Evolutionary conservation across 2,797 vertebrate species (phyloP).

Genomic region (Zalophus californianus): DNA sequence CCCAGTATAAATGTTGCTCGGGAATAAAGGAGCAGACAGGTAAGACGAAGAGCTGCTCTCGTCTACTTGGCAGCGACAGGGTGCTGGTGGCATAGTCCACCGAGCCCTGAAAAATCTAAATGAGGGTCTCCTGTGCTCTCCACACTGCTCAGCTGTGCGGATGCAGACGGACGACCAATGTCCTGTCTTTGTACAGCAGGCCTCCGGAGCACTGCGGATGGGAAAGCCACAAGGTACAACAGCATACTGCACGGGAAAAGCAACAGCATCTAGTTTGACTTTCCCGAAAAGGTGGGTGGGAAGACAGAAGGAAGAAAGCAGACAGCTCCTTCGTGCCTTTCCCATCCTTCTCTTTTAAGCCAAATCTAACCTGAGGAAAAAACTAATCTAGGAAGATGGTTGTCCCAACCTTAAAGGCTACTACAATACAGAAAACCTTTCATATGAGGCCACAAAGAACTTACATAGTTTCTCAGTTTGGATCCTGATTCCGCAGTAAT

Average conservation of each 20-base stretch:
- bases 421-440: background rate
- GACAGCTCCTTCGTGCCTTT: background rate
- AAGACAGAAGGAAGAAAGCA: background rate
- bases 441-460: background rate
- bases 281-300: background rate
- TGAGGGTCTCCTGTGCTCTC: background rate
- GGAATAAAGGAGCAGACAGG: background rate
- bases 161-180: background rate
- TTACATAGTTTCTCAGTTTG: background rate
- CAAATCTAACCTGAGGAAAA: constrained; percentile 8
- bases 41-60: background rate
- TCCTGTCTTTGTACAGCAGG: background rate
- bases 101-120: background rate
- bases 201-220: background rate
- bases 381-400: background rate
- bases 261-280: background rate
- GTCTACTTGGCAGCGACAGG: background rate
- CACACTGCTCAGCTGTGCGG: background rate
- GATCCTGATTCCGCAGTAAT: background rate
- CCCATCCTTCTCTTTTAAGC: background rate
- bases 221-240: background rate
- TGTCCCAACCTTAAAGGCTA: background rate
- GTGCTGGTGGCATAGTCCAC: background rate
- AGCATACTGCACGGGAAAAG: background rate
- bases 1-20: background rate